phyloP scores from a whole-genome alignment of 2,888 invertebrate genomes.

The Rosalia funebris region DNA sequence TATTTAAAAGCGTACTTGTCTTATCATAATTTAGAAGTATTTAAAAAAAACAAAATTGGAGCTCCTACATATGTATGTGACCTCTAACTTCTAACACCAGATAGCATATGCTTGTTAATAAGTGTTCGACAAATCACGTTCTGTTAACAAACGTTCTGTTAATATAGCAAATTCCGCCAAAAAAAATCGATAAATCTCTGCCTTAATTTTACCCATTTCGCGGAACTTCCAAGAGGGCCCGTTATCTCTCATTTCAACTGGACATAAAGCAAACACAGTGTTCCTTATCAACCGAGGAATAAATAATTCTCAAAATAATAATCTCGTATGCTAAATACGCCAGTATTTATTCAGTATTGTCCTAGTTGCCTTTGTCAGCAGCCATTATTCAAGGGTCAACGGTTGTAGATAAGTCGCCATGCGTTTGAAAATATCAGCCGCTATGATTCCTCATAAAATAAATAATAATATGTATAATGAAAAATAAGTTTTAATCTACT shows the following conservation, averaged over 20 bases:
- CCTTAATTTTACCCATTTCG: neutral
- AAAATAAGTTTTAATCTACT: too few species aligned
- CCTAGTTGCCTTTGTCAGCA: slow-evolving; percentile 35
- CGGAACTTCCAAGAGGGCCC: neutral
- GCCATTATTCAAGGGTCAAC: slow-evolving; percentile 12
- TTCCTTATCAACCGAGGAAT: slow-evolving; percentile 5
- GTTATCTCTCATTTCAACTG: neutral
- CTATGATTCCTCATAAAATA: neutral
- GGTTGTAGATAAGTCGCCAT: slow-evolving; percentile 15
- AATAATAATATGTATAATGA: too few species aligned
- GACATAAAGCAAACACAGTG: neutral
- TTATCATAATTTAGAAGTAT: too few species aligned
- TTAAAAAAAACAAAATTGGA: too few species aligned
- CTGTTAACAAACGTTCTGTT: too few species aligned
- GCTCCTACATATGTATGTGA: too few species aligned
- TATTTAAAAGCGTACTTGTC: too few species aligned
- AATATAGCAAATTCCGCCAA: neutral
- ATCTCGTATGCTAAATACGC: slow-evolving; percentile 5
- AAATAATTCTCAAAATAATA: slow-evolving; percentile 10
- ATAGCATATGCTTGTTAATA: too few species aligned
- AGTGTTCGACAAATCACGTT: too few species aligned
- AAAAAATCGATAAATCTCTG: neutral
- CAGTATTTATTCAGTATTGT: slow-evolving; percentile 24
- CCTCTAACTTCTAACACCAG: too few species aligned
- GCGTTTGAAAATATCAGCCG: slow-evolving; percentile 4